Conservation (phyloP, 2,888 invertebrate species). For the Synanthedon tipuliformis region DNA sequence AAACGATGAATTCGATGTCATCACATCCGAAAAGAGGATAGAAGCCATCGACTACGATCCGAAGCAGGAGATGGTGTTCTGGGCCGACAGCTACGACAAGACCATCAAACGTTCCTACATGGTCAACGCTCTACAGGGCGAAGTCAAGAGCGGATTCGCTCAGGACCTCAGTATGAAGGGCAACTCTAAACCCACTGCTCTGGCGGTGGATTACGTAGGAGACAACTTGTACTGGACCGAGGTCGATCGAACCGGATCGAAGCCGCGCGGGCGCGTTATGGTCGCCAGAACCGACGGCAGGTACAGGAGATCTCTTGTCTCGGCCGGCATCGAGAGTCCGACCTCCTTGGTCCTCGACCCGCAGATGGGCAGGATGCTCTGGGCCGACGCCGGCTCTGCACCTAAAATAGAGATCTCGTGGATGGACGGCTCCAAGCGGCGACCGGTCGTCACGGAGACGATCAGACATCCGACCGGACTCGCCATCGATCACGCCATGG, state of each 20-base stretch:
- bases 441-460: conserved; percentile 82
- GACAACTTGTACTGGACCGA: conserved; percentile 97
- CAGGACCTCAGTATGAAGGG: conserved; percentile 90
- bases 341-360: conserved; percentile 91
- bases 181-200: conserved; percentile 85
- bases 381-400: conserved; percentile 91
- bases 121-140: conserved; percentile 81
- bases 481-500: conserved; percentile 90
- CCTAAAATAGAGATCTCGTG: conserved; percentile 95
- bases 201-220: conserved; percentile 94
- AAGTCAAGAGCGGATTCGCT: conserved; percentile 83
- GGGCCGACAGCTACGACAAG: conserved; percentile 93
- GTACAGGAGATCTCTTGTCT: conserved; percentile 84
- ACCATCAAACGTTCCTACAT: conserved; percentile 93
- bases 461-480: conserved; percentile 90
- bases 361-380: conserved; percentile 87
- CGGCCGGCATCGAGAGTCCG: conserved; percentile 84
- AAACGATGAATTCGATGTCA: conserved; percentile 79
- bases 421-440: conserved; percentile 95
- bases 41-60: conserved; percentile 93
- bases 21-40: conserved; percentile 88
- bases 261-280: conserved; percentile 84
- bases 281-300: conserved; percentile 91
- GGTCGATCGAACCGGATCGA: conserved; percentile 78
- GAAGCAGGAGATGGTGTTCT: conserved; percentile 86